A percentile compares a stretch with the other conserved stretches of the same genome.
phyloP scores from a whole-genome alignment of 2,888 invertebrate genomes.

The Zaprionus obscuricornis region DNA sequence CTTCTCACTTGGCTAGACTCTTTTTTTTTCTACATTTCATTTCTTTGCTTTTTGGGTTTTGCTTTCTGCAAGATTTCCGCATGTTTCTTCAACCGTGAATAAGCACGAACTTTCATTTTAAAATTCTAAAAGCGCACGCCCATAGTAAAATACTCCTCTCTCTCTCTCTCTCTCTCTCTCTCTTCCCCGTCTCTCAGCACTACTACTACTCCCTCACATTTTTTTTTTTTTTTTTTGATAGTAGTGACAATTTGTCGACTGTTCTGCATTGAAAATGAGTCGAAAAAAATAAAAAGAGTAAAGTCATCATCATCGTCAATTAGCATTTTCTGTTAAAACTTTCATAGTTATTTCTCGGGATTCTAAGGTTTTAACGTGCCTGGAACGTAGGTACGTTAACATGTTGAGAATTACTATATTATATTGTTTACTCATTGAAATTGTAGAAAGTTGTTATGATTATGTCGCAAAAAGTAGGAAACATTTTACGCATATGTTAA shows the following conservation, averaged over 20 bases:
- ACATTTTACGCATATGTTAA: no score
- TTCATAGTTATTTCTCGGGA: slow-evolving; percentile 52
- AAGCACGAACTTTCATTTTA: slow-evolving; percentile 79
- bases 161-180: neutral
- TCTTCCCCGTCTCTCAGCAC: neutral
- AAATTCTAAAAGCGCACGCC: slow-evolving; percentile 64
- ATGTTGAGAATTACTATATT: no score
- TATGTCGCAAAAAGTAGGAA: no score
- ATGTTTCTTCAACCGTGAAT: slow-evolving; percentile 77
- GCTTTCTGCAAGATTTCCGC: slow-evolving; percentile 63
- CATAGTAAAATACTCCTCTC: slow-evolving; percentile 15
- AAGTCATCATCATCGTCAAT: slow-evolving; percentile 19
- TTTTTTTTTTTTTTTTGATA: no score
- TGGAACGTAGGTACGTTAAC: no score
- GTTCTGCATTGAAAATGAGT: slow-evolving; percentile 52
- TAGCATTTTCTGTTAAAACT: slow-evolving; percentile 42
- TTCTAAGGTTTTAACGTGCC: slow-evolving; percentile 53
- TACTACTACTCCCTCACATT: no score
- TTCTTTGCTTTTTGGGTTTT: slow-evolving; percentile 29
- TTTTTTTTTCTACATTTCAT: slow-evolving; percentile 41
- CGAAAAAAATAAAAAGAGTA: neutral
- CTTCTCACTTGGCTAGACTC: slow-evolving; percentile 53
- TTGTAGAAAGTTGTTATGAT: no score
- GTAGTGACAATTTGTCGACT: slow-evolving; percentile 54
- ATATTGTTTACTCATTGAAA: no score